Evolutionary conservation across 2,797 vertebrate species (phyloP).

Genomic region (Serranus cabrilla): DNA sequence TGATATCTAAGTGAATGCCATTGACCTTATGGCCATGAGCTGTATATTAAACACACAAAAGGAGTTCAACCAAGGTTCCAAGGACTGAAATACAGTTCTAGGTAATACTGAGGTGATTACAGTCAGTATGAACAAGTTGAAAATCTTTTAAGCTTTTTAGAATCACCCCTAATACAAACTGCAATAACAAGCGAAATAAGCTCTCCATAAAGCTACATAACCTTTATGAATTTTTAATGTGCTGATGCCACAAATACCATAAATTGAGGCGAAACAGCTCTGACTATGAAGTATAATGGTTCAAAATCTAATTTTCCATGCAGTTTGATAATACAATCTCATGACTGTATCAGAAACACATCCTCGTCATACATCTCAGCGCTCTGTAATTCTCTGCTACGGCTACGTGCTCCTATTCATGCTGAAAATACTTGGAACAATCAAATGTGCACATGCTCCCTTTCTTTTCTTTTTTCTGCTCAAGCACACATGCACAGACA

Average conservation of each 20-base stretch:
- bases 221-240: constrained; percentile 44
- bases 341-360: constrained; percentile 72
- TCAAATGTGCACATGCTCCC: constrained; percentile 77
- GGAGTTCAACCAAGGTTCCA: constrained; percentile 8
- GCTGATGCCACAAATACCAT: constrained; percentile 38
- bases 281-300: constrained; percentile 50
- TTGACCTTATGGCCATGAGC: constrained; percentile 6
- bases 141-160: constrained; percentile 28
- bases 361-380: constrained; percentile 67
- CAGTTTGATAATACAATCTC: constrained; percentile 64
- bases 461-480: constrained; percentile 64
- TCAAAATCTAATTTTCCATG: constrained; percentile 69
- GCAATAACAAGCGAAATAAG: constrained; percentile 30
- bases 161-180: constrained; percentile 14
- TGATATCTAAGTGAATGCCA: constrained; percentile 34
- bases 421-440: constrained; percentile 81
- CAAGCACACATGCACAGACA: constrained; percentile 66
- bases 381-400: constrained; percentile 60
- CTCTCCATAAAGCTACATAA: constrained; percentile 30
- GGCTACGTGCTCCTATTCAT: constrained; percentile 77
- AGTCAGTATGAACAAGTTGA: constrained; percentile 18
- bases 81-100: constrained; percentile 18
- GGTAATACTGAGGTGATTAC: constrained; percentile 10
- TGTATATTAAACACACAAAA: constrained; percentile 38
- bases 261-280: constrained; percentile 52